Conservation (phyloP, 2,113 vertebrate species). For the Rana temporaria region DNA sequence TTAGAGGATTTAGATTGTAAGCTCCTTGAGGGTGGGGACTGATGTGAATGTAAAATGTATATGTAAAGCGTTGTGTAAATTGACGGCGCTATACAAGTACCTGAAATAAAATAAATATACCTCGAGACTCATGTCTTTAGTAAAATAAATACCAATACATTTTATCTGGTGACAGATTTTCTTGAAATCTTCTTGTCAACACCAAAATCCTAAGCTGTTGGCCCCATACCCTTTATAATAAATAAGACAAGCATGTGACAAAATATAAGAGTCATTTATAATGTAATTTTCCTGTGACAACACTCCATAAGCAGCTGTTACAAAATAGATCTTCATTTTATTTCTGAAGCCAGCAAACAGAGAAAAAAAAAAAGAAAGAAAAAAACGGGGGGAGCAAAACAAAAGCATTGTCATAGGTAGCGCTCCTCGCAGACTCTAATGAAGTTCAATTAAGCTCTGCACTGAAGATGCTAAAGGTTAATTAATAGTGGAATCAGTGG, state of each 20-base stretch:
- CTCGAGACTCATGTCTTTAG: no score
- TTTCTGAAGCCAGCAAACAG: not conserved
- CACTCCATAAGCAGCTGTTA: not conserved
- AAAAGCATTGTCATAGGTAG: conserved; percentile 43
- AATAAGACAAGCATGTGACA: not conserved
- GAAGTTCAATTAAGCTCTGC: conserved; percentile 52
- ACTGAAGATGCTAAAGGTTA: conserved; percentile 54
- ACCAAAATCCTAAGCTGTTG: not conserved
- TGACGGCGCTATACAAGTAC: no score
- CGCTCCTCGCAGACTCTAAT: not conserved
- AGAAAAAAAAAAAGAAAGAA: not conserved
- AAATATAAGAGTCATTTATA: not conserved
- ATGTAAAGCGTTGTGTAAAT: no score
- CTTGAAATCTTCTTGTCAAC: not conserved
- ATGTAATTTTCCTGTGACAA: not conserved
- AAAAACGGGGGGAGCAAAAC: not conserved
- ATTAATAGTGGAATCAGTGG: conserved; percentile 54
- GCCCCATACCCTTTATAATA: not conserved
- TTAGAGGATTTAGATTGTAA: no score
- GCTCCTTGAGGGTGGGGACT: no score
- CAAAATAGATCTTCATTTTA: conserved; percentile 30
- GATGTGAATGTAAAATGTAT: no score
- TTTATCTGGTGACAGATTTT: no score
- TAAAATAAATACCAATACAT: no score
- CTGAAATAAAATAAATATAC: no score